Conservation (phyloP, 2,797 vertebrate species). For the Hemitrygon akajei region DNA sequence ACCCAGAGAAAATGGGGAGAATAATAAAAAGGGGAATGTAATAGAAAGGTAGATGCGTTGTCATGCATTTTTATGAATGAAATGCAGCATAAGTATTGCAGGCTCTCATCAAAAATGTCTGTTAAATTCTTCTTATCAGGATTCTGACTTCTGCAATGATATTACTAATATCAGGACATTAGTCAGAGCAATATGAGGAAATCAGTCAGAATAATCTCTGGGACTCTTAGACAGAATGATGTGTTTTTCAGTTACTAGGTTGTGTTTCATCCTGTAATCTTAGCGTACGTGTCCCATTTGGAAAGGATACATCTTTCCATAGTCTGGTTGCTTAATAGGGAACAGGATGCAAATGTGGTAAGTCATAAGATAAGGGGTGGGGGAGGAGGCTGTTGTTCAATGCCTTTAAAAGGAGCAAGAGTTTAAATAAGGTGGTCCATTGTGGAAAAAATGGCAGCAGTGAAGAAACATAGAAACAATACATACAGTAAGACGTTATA, state of each 20-base stretch:
- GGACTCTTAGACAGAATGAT: not conserved
- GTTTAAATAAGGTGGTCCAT: not conserved
- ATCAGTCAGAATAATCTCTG: not conserved
- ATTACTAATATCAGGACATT: slow-evolving; percentile 27
- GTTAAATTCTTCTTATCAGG: not conserved
- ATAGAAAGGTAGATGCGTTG: not conserved
- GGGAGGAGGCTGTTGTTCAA: not conserved
- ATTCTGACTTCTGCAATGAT: not conserved
- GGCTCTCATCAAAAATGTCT: not conserved
- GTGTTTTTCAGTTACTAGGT: not conserved
- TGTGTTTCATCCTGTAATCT: not conserved
- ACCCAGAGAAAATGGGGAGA: not conserved
- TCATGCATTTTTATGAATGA: not conserved
- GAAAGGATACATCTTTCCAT: not conserved
- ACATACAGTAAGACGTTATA: not conserved
- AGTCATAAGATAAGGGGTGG: not conserved
- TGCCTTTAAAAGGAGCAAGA: not conserved
- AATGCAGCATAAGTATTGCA: not conserved
- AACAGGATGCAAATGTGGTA: not conserved
- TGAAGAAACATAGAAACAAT: not conserved
- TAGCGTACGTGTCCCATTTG: not conserved
- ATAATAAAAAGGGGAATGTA: not conserved
- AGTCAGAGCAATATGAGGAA: slow-evolving; percentile 23
- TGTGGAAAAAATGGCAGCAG: not conserved
- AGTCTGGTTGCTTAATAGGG: not conserved